phyloP scores from a whole-genome alignment of 2,113 vertebrate genomes.

The Aegithalos caudatus region DNA sequence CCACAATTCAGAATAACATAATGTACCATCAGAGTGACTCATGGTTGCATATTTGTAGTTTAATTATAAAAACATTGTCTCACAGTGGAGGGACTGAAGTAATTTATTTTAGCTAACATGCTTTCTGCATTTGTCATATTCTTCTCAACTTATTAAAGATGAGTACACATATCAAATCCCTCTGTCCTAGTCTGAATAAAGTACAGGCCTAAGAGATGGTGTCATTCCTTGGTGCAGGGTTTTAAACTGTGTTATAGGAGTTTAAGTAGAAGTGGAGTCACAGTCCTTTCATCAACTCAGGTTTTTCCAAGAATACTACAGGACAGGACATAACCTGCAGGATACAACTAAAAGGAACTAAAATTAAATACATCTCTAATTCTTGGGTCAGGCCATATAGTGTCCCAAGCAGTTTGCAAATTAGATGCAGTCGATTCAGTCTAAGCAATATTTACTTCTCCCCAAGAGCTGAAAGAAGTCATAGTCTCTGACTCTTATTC shows the following conservation, averaged over 20 bases:
- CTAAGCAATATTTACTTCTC: constrained; percentile 17
- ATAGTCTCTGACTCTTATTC: constrained; percentile 10
- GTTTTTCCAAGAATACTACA: background rate
- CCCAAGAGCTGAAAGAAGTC: constrained; percentile 28
- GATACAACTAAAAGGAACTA: background rate
- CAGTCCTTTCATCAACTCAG: background rate
- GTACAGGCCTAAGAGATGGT: background rate
- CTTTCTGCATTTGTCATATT: constrained; percentile 50
- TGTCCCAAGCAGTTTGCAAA: background rate
- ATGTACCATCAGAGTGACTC: constrained; percentile 42
- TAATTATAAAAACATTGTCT: constrained; percentile 66
- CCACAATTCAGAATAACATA: constrained; percentile 27
- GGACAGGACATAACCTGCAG: background rate
- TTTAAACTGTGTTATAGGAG: background rate
- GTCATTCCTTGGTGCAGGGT: background rate
- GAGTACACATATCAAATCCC: background rate
- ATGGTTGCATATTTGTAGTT: constrained; percentile 47
- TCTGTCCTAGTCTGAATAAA: background rate
- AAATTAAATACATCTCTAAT: background rate
- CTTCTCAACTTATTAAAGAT: constrained; percentile 9
- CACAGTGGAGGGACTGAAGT: constrained; percentile 45
- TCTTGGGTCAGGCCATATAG: background rate
- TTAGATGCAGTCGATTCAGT: background rate
- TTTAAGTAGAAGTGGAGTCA: background rate
- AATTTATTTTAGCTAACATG: constrained; percentile 54